phyloP scores from a whole-genome alignment of 2,797 vertebrate species.

The Odontamblyopus lacepedii region DNA sequence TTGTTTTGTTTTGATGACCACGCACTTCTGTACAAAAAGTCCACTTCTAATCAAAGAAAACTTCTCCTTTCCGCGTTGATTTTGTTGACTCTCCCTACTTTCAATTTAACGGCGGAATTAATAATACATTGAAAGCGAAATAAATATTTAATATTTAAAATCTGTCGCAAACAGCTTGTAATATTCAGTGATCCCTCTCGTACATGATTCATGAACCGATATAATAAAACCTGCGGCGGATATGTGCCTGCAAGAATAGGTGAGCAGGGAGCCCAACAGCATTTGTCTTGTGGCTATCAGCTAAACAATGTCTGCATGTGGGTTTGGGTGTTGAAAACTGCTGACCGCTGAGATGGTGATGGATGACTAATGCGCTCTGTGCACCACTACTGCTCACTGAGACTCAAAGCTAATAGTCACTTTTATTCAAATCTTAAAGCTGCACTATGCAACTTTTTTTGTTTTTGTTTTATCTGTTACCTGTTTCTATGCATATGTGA shows the following conservation, averaged over 20 bases:
- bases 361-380: slow-evolving; percentile 27
- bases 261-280: background rate
- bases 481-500: no score
- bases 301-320: slow-evolving; percentile 40
- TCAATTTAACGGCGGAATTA: slow-evolving; percentile 53
- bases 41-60: slow-evolving; percentile 25
- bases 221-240: slow-evolving; percentile 18
- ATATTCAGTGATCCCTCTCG: slow-evolving; percentile 34
- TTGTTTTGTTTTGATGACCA: background rate
- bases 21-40: background rate
- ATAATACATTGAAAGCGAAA: slow-evolving; percentile 54
- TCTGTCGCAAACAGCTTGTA: slow-evolving; percentile 60
- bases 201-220: slow-evolving; percentile 35
- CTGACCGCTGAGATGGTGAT: slow-evolving; percentile 18
- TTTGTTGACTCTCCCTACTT: slow-evolving; percentile 41
- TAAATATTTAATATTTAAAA: slow-evolving; percentile 60
- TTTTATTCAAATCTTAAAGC: no score
- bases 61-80: slow-evolving; percentile 15
- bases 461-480: no score
- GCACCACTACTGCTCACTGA: no score
- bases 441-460: no score
- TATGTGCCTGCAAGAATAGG: slow-evolving; percentile 8
- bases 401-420: no score
- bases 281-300: slow-evolving; percentile 24
- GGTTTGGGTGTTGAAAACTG: slow-evolving; percentile 16